Base-by-base conservation (phyloP, 2,797 vertebrate genomes). In the Eulemur coronatus region DNA sequence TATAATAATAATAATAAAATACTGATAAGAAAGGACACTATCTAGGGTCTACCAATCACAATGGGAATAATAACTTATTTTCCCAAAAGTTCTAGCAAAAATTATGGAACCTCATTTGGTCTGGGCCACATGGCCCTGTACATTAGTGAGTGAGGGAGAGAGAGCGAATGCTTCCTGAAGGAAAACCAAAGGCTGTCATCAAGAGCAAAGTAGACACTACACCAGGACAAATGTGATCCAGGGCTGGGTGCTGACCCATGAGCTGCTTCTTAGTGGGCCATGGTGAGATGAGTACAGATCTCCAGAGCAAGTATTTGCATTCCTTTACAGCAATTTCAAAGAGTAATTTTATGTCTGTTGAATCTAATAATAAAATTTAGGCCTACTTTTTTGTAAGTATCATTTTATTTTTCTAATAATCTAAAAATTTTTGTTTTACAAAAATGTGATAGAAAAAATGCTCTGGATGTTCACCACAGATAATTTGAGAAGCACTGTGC, bases 351-450 rank as follows among this genome's bases (percentile, higher is more conserved):
- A 43, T 30, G 46, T 70, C 86, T 81, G 18, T n/a, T 35, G 48
- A 46, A 24, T 65, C 38, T 46, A 55, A 73, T 80, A 33, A 89
- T n/a, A 63, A 91, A 72, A 85, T 14, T 38, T 55, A 1, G 59
- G 41, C 26, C n/a, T 89, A 61, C 61, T 78, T 35, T 28, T 70
- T 82, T 63, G 20, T 75, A 33, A 4, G 5, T 26, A 41, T 59
- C 59, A 2, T 46, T 93, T 80, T 15, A 50, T 13, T 84, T 82
- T 91, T 92, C 65, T 52, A 43, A 14, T 59, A 59, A 63, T 76
- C 76, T 73, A 10, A 59, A 30, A 28, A 4, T 11, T 55, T 91
- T 84, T 81, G 7, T 65, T 96, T 96, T 90, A 79, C 13, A 26
- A 14, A 69, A 63, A 2, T 79, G 22, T 65, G n/a, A 48, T 43